Evolutionary conservation across 2,113 vertebrate genomes (phyloP).

Genomic region (Acanthochromis polyacanthus): DNA sequence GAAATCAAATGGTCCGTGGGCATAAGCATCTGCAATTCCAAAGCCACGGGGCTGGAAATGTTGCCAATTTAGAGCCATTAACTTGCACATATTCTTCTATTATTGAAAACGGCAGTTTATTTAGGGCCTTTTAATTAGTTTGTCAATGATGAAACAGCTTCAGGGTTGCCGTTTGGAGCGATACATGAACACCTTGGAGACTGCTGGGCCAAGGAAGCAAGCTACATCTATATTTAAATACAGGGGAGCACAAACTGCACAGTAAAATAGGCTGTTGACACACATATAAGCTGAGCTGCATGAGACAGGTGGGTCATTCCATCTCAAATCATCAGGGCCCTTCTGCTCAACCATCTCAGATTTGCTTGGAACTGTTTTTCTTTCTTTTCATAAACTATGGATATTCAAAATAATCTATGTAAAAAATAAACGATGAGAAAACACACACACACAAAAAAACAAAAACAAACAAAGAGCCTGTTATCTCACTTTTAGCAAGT

Average conservation of each 20-base stretch:
- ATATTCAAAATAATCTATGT: no score
- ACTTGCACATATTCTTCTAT: conserved; percentile 18
- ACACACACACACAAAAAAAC: no score
- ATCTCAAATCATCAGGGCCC: no score
- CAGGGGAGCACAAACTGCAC: neutral
- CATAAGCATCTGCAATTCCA: conserved; percentile 37
- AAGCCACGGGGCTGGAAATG: conserved; percentile 49
- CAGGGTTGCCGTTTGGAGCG: conserved; percentile 24
- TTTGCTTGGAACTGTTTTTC: no score
- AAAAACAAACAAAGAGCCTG: no score
- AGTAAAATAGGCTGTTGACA: neutral
- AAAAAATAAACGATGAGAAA: no score
- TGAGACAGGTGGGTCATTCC: neutral
- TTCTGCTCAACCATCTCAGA: no score
- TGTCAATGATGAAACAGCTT: conserved; percentile 47
- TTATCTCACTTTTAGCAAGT: no score
- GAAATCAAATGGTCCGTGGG: conserved; percentile 54
- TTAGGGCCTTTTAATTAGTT: conserved; percentile 55
- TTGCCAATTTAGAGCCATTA: conserved; percentile 47
- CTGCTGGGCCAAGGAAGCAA: conserved; percentile 7
- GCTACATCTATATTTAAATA: conserved; percentile 19
- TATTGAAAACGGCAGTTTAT: conserved; percentile 48
- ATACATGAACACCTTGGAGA: conserved; percentile 27
- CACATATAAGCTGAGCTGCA: neutral
- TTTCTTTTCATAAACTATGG: no score